Conservation (phyloP, 2,888 invertebrate genomes). For the Drosophila diplacantha region DNA sequence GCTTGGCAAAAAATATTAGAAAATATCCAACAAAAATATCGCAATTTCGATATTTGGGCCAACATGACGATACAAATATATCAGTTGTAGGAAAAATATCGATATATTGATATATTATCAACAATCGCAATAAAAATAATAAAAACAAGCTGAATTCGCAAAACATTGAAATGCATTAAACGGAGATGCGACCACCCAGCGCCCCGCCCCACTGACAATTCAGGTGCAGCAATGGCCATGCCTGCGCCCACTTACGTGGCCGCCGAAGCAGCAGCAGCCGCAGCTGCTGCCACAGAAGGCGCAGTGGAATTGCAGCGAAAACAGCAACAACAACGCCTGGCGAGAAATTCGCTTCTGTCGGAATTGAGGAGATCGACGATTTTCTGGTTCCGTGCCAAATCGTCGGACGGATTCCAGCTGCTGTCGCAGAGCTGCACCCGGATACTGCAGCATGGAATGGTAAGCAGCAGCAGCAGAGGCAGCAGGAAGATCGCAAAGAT, state of each 20-base stretch:
- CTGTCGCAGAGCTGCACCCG: slow-evolving; percentile 59
- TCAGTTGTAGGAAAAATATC: too few species aligned
- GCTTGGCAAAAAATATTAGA: too few species aligned
- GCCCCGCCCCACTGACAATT: slow-evolving; percentile 17
- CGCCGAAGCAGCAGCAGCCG: neutral
- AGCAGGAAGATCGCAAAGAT: neutral
- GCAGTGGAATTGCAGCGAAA: slow-evolving; percentile 17
- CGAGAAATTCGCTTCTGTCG: slow-evolving; percentile 25
- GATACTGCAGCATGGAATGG: slow-evolving; percentile 63
- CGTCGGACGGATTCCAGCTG: slow-evolving; percentile 41
- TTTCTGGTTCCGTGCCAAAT: slow-evolving; percentile 57
- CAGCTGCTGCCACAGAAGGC: neutral
- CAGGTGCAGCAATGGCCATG: slow-evolving; percentile 20
- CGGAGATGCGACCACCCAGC: slow-evolving; percentile 8
- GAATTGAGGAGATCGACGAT: slow-evolving; percentile 53
- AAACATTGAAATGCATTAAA: slow-evolving; percentile 5
- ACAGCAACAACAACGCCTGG: slow-evolving; percentile 31
- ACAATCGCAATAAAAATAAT: slow-evolving; percentile 8
- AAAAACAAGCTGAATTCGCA: slow-evolving; percentile 13
- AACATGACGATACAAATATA: too few species aligned
- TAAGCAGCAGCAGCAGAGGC: slow-evolving; percentile 3
- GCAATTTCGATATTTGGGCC: too few species aligned
- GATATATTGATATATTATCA: too few species aligned
- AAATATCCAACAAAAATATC: too few species aligned
- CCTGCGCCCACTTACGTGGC: neutral